A percentile compares a stretch with the other conserved stretches of the same genome.
Evolutionary conservation across 1,140 invertebrate genomes (phyloP).

Genomic region (Bombus pyrosoma): DNA sequence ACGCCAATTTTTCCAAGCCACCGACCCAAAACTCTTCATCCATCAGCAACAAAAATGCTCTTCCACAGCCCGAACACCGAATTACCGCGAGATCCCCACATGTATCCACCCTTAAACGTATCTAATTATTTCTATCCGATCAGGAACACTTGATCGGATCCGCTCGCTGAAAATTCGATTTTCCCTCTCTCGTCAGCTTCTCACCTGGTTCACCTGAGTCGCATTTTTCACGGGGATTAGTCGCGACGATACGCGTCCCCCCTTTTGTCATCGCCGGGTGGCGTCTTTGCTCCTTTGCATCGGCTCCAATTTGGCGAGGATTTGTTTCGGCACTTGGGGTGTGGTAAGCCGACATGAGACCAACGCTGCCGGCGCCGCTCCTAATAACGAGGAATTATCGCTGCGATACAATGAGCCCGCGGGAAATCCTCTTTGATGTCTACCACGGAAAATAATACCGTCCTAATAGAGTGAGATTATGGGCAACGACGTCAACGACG

Average conservation of each 20-base stretch:
- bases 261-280: conserved; percentile 51
- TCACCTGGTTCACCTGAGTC: conserved; percentile 75
- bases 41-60: neutral
- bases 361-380: conserved; percentile 69
- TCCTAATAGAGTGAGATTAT: conserved; percentile 81
- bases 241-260: conserved; percentile 64
- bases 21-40: neutral
- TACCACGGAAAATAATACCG: conserved; percentile 79
- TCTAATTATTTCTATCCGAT: conserved; percentile 45
- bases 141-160: conserved; percentile 32
- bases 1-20: conserved; percentile 3
- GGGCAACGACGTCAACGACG: conserved; percentile 4
- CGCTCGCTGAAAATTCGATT: conserved; percentile 50
- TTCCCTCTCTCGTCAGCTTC: neutral
- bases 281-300: conserved; percentile 77
- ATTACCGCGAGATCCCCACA: neutral
- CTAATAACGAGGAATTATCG: conserved; percentile 83
- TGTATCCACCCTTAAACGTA: neutral
- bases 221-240: conserved; percentile 78
- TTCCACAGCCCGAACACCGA: neutral
- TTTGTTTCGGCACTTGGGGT: conserved; percentile 82
- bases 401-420: conserved; percentile 77
- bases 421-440: conserved; percentile 82
- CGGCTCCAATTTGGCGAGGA: conserved; percentile 79
- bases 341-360: conserved; percentile 82